Percentiles rank a stretch among this genome's conserved stretches.
phyloP scores from a whole-genome alignment of 2,888 invertebrate species.

The Drosophila nr. fundita region DNA sequence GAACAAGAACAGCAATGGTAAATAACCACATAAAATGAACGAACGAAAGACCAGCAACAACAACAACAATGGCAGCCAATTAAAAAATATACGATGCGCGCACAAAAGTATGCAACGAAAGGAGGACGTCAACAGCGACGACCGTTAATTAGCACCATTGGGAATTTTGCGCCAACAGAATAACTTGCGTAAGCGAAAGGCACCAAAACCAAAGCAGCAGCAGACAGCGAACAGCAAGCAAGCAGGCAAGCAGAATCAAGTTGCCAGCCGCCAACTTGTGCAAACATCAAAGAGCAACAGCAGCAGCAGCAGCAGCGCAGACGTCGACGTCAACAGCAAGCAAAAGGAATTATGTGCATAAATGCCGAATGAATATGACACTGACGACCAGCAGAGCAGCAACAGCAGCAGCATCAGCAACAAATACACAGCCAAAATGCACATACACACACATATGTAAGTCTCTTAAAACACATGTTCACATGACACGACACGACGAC shows the following conservation, averaged over 20 bases:
- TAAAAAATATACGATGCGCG: constrained; percentile 73
- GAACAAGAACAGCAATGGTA: constrained; percentile 26
- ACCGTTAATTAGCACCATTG: constrained; percentile 85
- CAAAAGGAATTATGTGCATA: constrained; percentile 61
- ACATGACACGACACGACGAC: constrained; percentile 8
- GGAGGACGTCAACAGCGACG: constrained; percentile 58
- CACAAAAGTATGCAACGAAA: constrained; percentile 62
- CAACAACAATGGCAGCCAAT: constrained; percentile 56
- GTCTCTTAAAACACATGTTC: constrained; percentile 42
- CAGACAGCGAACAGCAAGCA: constrained; percentile 13
- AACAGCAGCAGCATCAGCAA: constrained; percentile 1
- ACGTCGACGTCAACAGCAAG: constrained; percentile 17
- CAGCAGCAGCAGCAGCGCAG: constrained; percentile 17
- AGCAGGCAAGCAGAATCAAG: constrained; percentile 35
- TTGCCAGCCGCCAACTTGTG: constrained; percentile 66
- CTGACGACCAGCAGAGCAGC: constrained; percentile 18
- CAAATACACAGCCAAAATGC: constrained; percentile 1
- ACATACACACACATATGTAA: constrained; percentile 12
- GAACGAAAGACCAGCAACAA: constrained; percentile 27
- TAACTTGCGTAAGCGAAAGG: constrained; percentile 40
- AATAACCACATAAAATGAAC: constrained; percentile 4
- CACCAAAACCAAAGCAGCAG: constrained; percentile 12
- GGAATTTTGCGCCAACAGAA: constrained; percentile 79
- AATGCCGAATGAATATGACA: constrained; percentile 39
- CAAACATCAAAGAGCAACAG: constrained; percentile 75